A percentile compares a stretch with the other conserved stretches of the same genome.
These are phyloP conservation scores for Synanthedon tipuliformis DNA, from an alignment of 2,888 invertebrate genomes.

Conservation along the genomic window DNA sequence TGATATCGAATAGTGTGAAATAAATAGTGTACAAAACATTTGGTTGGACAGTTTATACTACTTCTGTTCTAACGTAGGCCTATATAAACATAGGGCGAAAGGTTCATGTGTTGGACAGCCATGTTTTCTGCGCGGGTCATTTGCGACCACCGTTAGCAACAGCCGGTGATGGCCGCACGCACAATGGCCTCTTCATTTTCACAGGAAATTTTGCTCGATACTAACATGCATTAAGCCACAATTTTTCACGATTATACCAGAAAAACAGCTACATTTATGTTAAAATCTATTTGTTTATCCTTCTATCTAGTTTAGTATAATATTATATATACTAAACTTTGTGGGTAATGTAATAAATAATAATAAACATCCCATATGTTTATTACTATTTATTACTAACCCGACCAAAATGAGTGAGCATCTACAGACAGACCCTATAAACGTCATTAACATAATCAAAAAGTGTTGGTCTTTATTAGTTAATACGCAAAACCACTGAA, in stretches of 20 bases:
- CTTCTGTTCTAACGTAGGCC: background rate
- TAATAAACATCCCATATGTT: too few species aligned
- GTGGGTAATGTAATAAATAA: too few species aligned
- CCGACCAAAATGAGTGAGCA: too few species aligned
- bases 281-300: background rate
- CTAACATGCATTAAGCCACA: background rate
- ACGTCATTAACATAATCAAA: too few species aligned
- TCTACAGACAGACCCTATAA: too few species aligned
- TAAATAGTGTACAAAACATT: too few species aligned
- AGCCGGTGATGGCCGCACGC: constrained; percentile 39
- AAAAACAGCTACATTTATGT: background rate
- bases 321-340: too few species aligned
- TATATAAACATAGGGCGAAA: background rate
- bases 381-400: too few species aligned
- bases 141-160: constrained; percentile 42
- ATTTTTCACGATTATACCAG: background rate
- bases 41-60: too few species aligned
- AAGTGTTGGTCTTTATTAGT: too few species aligned
- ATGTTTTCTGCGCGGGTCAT: constrained; percentile 44
- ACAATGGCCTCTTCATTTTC: constrained; percentile 44
- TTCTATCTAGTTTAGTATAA: background rate
- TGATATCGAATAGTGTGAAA: too few species aligned
- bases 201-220: constrained; percentile 26
- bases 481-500: too few species aligned
- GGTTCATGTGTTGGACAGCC: constrained; percentile 17